A percentile compares a stretch with the other conserved stretches of the same genome.
Conservation (phyloP, 1,140 invertebrate genomes). For the Lordiphosa stackelbergi region DNA sequence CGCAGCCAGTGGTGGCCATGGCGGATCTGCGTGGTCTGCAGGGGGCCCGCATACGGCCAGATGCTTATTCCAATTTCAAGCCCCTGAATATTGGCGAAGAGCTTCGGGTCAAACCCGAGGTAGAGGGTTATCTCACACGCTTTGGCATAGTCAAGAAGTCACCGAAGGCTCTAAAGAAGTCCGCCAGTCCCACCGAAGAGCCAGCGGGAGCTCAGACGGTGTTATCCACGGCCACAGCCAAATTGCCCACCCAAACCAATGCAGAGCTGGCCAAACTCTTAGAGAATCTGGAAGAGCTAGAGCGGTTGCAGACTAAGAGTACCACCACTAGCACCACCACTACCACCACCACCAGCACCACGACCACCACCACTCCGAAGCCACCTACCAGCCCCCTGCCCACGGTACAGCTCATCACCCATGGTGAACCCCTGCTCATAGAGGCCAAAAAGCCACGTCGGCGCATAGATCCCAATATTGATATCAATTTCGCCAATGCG, state of each 20-base stretch:
- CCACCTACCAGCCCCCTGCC: constrained; percentile 31
- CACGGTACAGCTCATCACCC: constrained; percentile 55
- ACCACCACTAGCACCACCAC: constrained; percentile 22
- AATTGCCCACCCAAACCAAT: constrained; percentile 34
- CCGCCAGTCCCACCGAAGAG: constrained; percentile 38
- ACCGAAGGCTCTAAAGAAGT: constrained; percentile 62
- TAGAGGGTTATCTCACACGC: constrained; percentile 69
- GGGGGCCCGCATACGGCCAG: constrained; percentile 57
- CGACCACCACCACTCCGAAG: constrained; percentile 17
- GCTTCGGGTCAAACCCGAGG: constrained; percentile 68
- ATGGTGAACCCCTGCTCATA: constrained; percentile 61
- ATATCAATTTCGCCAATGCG: constrained; percentile 56
- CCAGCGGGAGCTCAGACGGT: constrained; percentile 54
- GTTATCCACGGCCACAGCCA: constrained; percentile 53
- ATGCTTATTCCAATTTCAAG: constrained; percentile 72
- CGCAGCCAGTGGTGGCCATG: constrained; percentile 57
- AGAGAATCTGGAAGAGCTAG: constrained; percentile 68
- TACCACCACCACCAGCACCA: background rate
- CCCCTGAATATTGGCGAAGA: constrained; percentile 73
- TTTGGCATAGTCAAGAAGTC: constrained; percentile 72
- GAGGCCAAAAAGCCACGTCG: constrained; percentile 68
- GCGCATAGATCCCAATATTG: constrained; percentile 69
- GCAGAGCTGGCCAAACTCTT: constrained; percentile 61
- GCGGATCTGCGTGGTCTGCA: constrained; percentile 58
- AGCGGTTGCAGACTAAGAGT: constrained; percentile 75